These are phyloP conservation scores for Paelopatides confundens DNA, from an alignment of 53 echinoderm and acorn worm species.

Conservation along the genomic window DNA sequence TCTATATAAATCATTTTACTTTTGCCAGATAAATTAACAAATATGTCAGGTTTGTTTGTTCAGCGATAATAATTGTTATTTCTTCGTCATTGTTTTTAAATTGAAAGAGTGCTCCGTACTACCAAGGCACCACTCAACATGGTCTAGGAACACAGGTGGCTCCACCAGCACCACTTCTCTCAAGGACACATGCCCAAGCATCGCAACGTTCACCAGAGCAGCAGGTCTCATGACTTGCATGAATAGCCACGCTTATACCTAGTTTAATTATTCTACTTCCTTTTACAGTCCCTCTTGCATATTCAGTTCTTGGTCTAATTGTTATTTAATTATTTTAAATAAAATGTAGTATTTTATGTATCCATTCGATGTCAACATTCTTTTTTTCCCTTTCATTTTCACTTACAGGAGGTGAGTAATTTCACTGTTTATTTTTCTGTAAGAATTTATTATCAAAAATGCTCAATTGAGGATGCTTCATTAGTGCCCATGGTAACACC, in stretches of 20 bases:
- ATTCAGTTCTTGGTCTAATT: not conserved
- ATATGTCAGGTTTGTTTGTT: too few species aligned
- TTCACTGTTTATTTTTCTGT: too few species aligned
- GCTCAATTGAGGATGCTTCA: too few species aligned
- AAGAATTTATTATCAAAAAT: too few species aligned
- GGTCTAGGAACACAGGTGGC: not conserved
- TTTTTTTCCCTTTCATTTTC: too few species aligned
- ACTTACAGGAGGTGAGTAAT: too few species aligned
- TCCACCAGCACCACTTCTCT: not conserved
- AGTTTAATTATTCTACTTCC: not conserved
- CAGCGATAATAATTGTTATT: too few species aligned
- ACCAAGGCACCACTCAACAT: constrained; percentile 1
- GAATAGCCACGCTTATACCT: not conserved
- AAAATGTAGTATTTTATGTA: too few species aligned
- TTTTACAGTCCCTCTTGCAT: not conserved
- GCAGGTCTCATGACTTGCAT: not conserved
- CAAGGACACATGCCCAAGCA: not conserved
- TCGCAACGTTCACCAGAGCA: constrained; percentile 1
- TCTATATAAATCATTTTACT: too few species aligned
- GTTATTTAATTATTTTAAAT: not conserved
- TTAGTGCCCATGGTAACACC: too few species aligned
- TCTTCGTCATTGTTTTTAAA: not conserved
- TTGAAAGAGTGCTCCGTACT: not conserved
- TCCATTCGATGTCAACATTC: too few species aligned
- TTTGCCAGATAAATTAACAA: too few species aligned